These are phyloP conservation scores for Trachythela sp. DNA, from an alignment of 64 coral and sea anemone genomes.

Conservation along the genomic window DNA sequence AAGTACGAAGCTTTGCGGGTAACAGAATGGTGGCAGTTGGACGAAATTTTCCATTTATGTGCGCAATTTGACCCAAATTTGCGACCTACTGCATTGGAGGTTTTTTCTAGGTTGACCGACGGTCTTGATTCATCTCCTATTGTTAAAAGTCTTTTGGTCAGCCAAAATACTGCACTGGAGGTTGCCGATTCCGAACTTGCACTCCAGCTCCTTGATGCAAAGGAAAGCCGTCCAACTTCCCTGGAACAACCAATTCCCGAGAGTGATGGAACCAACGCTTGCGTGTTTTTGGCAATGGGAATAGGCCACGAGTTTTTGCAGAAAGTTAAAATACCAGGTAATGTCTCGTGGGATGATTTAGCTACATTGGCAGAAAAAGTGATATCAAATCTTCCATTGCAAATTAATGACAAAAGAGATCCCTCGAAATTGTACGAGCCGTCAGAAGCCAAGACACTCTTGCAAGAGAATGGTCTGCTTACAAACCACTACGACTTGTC, in stretches of 20 bases:
- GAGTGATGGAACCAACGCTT: slow-evolving; percentile 4
- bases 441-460: neutral
- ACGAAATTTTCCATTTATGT: neutral
- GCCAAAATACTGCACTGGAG: neutral
- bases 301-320: neutral
- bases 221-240: neutral
- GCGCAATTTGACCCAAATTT: neutral
- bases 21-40: slow-evolving; percentile 16
- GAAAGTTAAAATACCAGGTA: neutral
- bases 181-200: neutral
- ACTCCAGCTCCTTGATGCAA: neutral
- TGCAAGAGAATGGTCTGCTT: neutral
- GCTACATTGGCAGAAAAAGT: neutral
- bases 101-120: neutral
- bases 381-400: neutral
- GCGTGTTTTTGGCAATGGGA: neutral
- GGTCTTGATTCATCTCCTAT: neutral
- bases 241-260: neutral
- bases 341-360: neutral
- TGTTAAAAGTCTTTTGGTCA: neutral
- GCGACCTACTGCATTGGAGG: neutral
- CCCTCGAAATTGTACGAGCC: neutral
- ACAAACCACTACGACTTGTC: neutral
- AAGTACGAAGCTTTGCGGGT: neutral
- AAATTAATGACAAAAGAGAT: neutral